phyloP scores from a whole-genome alignment of 2,797 vertebrate species.

The Chaetodon trifasciatus region DNA sequence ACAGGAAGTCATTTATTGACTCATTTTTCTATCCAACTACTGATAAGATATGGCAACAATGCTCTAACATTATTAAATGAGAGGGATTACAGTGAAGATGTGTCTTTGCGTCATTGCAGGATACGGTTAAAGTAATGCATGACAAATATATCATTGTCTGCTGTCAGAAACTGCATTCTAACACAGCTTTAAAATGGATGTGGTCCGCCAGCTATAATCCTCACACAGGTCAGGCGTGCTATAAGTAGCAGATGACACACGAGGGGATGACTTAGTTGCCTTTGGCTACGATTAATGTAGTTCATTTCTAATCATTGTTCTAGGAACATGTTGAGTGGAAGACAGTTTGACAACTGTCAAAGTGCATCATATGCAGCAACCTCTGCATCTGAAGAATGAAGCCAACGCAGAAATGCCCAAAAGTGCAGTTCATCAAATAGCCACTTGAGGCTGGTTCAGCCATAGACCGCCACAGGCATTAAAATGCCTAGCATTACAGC shows the following conservation, averaged over 20 bases:
- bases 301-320: constrained; percentile 37
- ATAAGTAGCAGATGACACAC: constrained; percentile 13
- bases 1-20: no score
- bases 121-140: neutral
- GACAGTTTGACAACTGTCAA: constrained; percentile 24
- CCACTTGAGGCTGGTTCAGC: no score
- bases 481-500: no score
- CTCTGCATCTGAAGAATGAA: no score
- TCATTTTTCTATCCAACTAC: neutral
- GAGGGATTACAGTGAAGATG: neutral
- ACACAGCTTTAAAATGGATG: neutral
- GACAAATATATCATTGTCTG: neutral
- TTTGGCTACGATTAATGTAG: constrained; percentile 19
- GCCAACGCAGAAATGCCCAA: no score
- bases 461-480: no score
- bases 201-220: constrained; percentile 2
- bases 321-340: constrained; percentile 25
- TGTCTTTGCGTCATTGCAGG: neutral
- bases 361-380: neutral
- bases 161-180: neutral
- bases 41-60: neutral
- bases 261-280: constrained; percentile 24
- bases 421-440: no score
- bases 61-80: neutral
- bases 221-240: constrained; percentile 7